Conservation (phyloP, 2,113 vertebrate species). For the Dasyurus viverrinus region DNA sequence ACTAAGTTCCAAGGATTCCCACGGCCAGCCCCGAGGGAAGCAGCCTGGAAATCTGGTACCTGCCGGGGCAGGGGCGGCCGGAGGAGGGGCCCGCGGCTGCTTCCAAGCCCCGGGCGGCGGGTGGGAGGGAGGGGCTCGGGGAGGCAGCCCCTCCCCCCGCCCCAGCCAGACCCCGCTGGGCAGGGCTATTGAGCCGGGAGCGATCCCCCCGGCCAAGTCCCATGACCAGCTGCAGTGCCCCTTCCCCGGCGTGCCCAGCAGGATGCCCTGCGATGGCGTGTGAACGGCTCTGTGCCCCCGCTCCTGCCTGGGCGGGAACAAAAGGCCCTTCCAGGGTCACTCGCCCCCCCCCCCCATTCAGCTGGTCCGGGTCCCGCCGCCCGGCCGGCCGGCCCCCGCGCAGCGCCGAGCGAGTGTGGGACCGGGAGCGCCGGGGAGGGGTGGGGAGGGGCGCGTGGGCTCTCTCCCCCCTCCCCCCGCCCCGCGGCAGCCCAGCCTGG, state of each 20-base stretch:
- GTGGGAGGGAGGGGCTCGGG: constrained; percentile 21
- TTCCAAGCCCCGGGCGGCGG: neutral
- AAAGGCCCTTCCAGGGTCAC: constrained; percentile 88
- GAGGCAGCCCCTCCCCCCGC: constrained; percentile 40
- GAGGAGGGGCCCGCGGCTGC: neutral
- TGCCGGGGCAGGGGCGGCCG: neutral
- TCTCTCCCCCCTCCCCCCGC: no score
- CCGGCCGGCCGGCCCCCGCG: constrained; percentile 52
- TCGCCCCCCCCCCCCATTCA: constrained; percentile 74
- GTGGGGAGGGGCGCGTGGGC: neutral
- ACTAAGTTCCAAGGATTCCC: neutral
- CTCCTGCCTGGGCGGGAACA: constrained; percentile 88
- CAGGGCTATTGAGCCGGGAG: constrained; percentile 80
- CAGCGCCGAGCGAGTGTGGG: constrained; percentile 59
- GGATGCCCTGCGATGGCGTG: constrained; percentile 89
- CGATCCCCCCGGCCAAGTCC: constrained; percentile 86
- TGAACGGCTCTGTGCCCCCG: constrained; percentile 85
- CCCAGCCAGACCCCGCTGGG: constrained; percentile 50
- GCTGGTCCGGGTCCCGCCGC: constrained; percentile 19
- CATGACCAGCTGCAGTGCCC: constrained; percentile 86
- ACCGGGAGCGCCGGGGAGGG: neutral
- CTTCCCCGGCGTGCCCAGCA: constrained; percentile 88
- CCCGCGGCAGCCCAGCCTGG: no score
- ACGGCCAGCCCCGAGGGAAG: neutral
- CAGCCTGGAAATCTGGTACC: neutral